Base-by-base conservation (phyloP, 2,113 vertebrate genomes). In the Cyprinus carpio region DNA sequence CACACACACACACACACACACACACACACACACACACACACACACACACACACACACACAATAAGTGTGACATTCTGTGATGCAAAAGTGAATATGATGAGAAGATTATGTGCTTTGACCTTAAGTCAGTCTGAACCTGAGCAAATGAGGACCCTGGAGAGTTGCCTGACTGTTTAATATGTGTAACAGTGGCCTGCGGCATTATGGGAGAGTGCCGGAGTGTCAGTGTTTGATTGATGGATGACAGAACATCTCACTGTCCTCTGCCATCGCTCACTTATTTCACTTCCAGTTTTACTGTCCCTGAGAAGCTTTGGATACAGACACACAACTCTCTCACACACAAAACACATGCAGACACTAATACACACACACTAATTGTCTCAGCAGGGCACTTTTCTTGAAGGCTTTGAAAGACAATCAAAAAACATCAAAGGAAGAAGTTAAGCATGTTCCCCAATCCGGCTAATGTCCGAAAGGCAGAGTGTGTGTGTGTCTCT, bases 191-290 rank as follows among this genome's bases (percentile, higher is more conserved):
- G 75, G 75, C 86, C 86, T 23, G 76, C 37, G 75, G 86, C 86
- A 84, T 87, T 84, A 78, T 87, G 43, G 86, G 86, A 84, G 60
- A 82, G 85, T 82, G 77, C 75, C n/a, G 75, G 60, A 80, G 83
- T 84, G 84, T 84, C 84, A 84, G 49, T 20, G 20, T 81, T 75
- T 82, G 88, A 89, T 84, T 89, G 88, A 89, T 87, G 88, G 86
- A 75, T 89, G 88, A 86, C 75, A 86, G 84, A 86, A 87, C 64
- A 40, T 82, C 84, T 72, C 78, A 74, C 88, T 84, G 84, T 86
- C 88, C 86, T 87, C 80, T 87, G 88, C 85, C 64, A 60, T 85
- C 49, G 65, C 75, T 71, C 65, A 67, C 56, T 46, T 16, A 84
- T 67, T 84, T 86, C 81, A 83, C 62, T 72, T 65, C 80, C 72